A percentile compares a stretch with the other conserved stretches of the same genome.
Conservation (phyloP, 2,113 vertebrate genomes). For the Cyphomyrus plagiostoma region DNA sequence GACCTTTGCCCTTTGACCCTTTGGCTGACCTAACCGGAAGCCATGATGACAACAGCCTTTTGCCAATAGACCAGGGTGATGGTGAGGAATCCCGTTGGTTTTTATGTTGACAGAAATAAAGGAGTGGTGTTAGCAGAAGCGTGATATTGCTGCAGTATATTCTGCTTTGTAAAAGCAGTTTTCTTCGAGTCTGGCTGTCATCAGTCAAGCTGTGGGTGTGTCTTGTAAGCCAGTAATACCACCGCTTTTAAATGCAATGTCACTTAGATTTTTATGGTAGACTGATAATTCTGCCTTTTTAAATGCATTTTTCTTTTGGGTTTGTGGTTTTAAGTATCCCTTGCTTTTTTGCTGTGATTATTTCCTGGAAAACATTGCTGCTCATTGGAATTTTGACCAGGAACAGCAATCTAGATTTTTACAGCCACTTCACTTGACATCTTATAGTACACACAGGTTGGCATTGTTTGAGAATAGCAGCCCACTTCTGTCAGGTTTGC, state of each 20-base stretch:
- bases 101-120: conserved; percentile 86
- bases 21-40: conserved; percentile 99
- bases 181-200: conserved; percentile 31
- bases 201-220: conserved; percentile 31
- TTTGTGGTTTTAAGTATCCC: not conserved
- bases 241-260: not conserved
- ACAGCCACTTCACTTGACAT: not conserved
- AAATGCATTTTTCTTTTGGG: not conserved
- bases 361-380: conserved; percentile 1
- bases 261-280: conserved; percentile 3
- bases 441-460: conserved; percentile 10
- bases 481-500: conserved; percentile 14
- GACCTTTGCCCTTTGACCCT: conserved; percentile 99
- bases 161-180: conserved; percentile 38
- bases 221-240: conserved; percentile 16
- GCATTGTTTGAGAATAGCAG: conserved; percentile 13
- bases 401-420: conserved; percentile 20
- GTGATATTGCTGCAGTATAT: conserved; percentile 42
- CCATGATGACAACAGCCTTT: conserved; percentile 99
- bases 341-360: conserved; percentile 5
- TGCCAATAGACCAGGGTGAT: conserved; percentile 99
- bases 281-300: not conserved
- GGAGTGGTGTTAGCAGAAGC: conserved; percentile 68
- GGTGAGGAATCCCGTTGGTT: conserved; percentile 98
- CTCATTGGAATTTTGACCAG: conserved; percentile 17